Base-by-base conservation (phyloP, 2,888 invertebrate genomes). In the Agrotis clavis region DNA sequence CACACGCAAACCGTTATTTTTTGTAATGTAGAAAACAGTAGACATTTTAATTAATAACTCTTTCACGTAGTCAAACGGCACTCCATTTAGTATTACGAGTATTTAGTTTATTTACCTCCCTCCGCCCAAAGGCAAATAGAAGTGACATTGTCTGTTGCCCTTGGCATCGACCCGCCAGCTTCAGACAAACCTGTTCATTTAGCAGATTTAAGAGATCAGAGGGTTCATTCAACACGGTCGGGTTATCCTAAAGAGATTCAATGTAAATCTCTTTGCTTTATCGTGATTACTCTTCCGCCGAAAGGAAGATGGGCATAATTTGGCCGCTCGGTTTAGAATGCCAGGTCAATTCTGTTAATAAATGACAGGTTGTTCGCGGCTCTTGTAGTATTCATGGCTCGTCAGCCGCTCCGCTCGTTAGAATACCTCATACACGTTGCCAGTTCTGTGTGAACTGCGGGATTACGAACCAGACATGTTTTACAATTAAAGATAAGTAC, bases 141-240 rank as follows among this genome's bases (percentile, higher is more conserved):
- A 93, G 95, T 95, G 93, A 95, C 95, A 91, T 94, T 95, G 95
- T 90, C 93, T 93, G 89, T 77, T 89, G 92, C 90, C 93, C 92
- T 90, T 90, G 92, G 84, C 88, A 86, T 87, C 89, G 87, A 86
- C 84, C 89, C 87, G 86, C 71, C 79, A 83, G 80, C 82, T 74
- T 82, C 79, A 82, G 87, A 80, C 81, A 75, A 85, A 83, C 85
- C 83, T 83, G 87, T 83, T 82, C 84, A 84, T 86, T 85, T 81
- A 82, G 67, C 78, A 85, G 83, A 85, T 86, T 84, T 86, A 86
- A 84, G 85, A 76, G 83, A 79, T 79, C 81, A 71, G 71, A 82
- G 82, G 73, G 79, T 71, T 74, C 74, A 79, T 71, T 74, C 74
- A 84, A 85, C 77, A 78, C 70, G 82, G 85, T 73, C 77, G 84